Evolutionary conservation across 2,888 invertebrate species (phyloP), one percentile per base, ranked within the genome.

Genomic region (Drosophila lacicola): DNA sequence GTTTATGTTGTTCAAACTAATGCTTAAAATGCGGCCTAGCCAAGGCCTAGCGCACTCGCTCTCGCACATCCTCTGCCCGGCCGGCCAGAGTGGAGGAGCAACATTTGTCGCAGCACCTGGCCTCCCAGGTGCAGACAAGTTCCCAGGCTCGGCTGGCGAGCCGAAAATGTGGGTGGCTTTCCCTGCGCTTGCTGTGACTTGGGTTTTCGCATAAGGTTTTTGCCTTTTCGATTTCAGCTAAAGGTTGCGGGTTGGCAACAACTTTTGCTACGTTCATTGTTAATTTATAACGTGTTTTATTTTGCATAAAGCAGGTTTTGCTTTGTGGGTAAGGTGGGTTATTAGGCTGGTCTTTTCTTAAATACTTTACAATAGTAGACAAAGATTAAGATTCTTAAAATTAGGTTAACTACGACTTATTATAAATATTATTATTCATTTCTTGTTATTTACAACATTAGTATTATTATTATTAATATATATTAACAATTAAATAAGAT

Each of bases 1-100:
- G 80, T 88, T 89, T 82, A 76, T 89, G 81, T 89, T 83, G 86
- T 89, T 83, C 81, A 83, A 88, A 81, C 81, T 86, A 88, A 86
- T 86, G 82, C 87, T 83, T 79, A 87, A 85, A 85, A 87, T 89
- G 74, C 89, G 82, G 87, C 83, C 83, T 88, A 88, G 75, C 63
- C 72, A 13, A 25, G 33, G 44, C 49, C 29, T 29, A 60, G 53
- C 54, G 44, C 64, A 45, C 68, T 69, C 74, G n/a, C 70, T 70
- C 70, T 70, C 67, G 10, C 66, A 10, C 68, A 17, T 37, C 8
- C 58, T 5, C n/a, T 2, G 8, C 4, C 10, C 4, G 8, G 17
- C 17, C 33, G n/a, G 51, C 9, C 17, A 47, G 41, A 73, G 21
- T 29, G 51, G 46, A 29, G 21, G 45, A 33, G 33, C 70, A 70